phyloP scores from a whole-genome alignment of 2,888 invertebrate genomes.

The Notodonta ziczac region DNA sequence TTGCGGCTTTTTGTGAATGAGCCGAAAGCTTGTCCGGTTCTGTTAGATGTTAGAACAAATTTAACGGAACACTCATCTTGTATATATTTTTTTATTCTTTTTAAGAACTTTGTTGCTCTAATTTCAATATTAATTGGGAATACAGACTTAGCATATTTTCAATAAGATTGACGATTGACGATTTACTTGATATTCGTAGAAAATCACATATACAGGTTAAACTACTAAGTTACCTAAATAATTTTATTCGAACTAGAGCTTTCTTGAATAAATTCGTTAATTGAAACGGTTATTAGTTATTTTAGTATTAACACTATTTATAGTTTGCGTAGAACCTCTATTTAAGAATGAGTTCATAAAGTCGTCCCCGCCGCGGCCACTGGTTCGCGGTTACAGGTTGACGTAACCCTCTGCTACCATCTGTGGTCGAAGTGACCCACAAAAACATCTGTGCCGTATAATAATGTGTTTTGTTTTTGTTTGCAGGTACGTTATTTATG shows the following conservation, averaged over 20 bases:
- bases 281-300: not conserved
- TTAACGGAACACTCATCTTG: slow-evolving; percentile 68
- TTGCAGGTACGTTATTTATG: slow-evolving; percentile 37
- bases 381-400: slow-evolving; percentile 26
- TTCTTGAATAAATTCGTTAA: not conserved
- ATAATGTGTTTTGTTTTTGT: slow-evolving; percentile 28
- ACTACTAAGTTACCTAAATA: too few species aligned
- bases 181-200: too few species aligned
- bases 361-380: slow-evolving; percentile 5
- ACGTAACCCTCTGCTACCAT: slow-evolving; percentile 27
- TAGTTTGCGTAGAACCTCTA: not conserved
- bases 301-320: not conserved
- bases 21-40: slow-evolving; percentile 66
- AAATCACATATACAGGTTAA: too few species aligned
- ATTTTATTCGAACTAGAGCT: too few species aligned
- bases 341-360: not conserved
- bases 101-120: slow-evolving; percentile 32
- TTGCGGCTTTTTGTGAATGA: slow-evolving; percentile 77
- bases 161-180: too few species aligned
- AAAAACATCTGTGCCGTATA: slow-evolving; percentile 19
- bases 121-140: slow-evolving; percentile 18
- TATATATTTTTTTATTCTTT: slow-evolving; percentile 48
- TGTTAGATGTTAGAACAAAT: slow-evolving; percentile 76
- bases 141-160: not conserved
- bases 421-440: slow-evolving; percentile 39